Conservation (phyloP, 2,113 vertebrate genomes). For the Emydura subglobosa region DNA sequence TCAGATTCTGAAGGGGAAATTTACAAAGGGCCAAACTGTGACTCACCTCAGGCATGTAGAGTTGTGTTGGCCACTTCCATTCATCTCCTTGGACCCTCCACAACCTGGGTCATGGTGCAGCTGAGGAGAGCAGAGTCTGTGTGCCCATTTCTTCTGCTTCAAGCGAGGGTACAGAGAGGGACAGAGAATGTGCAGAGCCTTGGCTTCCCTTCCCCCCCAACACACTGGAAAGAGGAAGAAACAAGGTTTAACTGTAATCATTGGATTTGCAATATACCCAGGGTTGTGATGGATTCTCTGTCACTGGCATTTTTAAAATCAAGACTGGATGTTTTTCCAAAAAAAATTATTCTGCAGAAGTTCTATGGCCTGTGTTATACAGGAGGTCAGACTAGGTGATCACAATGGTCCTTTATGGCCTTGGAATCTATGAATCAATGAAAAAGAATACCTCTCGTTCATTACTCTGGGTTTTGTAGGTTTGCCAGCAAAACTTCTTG, state of each 20-base stretch:
- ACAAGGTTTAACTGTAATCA: neutral
- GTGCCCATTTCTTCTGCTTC: neutral
- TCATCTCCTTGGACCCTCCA: neutral
- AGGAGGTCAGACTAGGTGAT: neutral
- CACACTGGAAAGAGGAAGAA: neutral
- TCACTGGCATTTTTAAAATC: neutral
- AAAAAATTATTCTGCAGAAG: neutral
- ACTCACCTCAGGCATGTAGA: neutral
- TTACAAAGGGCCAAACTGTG: neutral
- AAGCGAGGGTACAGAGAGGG: neutral
- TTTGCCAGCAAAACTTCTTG: neutral
- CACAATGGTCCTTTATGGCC: neutral
- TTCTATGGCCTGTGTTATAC: neutral
- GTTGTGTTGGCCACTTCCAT: neutral
- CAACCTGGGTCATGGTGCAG: neutral
- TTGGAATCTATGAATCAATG: neutral
- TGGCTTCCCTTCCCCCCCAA: neutral
- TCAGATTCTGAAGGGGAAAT: neutral
- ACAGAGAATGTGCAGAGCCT: neutral
- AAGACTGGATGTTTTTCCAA: neutral
- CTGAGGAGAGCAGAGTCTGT: neutral
- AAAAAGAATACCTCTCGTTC: neutral
- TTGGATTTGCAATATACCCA: rapidly evolving
- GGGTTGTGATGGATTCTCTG: neutral
- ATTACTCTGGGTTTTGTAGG: rapidly evolving